phyloP scores from a whole-genome alignment of 1,140 invertebrate species.

The Brachionus koreanus region DNA sequence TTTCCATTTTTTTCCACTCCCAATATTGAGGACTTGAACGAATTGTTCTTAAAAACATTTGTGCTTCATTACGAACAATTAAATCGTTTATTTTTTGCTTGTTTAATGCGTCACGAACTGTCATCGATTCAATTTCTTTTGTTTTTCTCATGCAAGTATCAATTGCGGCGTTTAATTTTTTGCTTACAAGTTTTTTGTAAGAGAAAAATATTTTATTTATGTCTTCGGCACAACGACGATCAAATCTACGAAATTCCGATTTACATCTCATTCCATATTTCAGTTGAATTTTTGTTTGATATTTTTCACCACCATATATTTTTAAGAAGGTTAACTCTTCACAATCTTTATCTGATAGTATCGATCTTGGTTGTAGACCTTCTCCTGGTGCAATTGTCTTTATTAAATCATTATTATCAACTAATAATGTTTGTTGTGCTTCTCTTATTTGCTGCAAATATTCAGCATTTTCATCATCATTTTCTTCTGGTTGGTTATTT shows the following conservation, averaged over 20 bases:
- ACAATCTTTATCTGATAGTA: not conserved
- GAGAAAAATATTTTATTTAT: not conserved
- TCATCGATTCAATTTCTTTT: not conserved
- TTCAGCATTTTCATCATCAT: too few relatives aligned
- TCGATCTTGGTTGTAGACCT: not conserved
- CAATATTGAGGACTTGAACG: constrained; percentile 21
- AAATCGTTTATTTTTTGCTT: not conserved
- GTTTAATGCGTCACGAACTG: not conserved
- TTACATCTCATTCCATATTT: not conserved
- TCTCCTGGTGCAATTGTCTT: not conserved
- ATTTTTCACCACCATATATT: not conserved
- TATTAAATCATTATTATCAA: not conserved
- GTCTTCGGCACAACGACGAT: not conserved
- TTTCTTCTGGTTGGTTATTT: too few relatives aligned
- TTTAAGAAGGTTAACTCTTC: not conserved
- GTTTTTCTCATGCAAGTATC: not conserved
- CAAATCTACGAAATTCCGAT: constrained; percentile 4
- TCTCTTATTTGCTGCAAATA: not conserved
- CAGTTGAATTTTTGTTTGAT: not conserved
- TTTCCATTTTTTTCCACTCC: not conserved
- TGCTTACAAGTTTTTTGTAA: not conserved
- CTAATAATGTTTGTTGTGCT: not conserved
- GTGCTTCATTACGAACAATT: not conserved
- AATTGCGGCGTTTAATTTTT: not conserved
- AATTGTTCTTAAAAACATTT: constrained; percentile 4